Evolutionary conservation across 2,888 invertebrate species (phyloP), one percentile per base, ranked within the genome.

Genomic region (Pollenia amentaria): DNA sequence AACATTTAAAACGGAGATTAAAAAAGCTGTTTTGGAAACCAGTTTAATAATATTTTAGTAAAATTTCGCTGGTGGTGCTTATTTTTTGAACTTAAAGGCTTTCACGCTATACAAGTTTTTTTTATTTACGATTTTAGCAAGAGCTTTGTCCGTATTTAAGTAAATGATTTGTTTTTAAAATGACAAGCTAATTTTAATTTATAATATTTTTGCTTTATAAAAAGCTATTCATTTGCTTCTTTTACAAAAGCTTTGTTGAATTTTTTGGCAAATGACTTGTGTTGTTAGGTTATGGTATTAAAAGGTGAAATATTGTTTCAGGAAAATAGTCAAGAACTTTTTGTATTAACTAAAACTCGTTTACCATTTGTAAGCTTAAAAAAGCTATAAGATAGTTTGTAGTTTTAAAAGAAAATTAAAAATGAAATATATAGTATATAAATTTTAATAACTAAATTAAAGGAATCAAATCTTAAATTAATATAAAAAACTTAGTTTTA

Each of bases 311-410:
- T 9, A 40, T n/a, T n/a, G 16, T 16, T 16, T 40, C 7, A 38
- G 9, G 21, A 9, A 7, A 69, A 53, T 42, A 38, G 21, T 42
- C n/a, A 12, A 62, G 3, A 38, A 12, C 6, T 29, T 12, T 14
- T 18, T 44, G 14, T 2, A 10, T n/a, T 18, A 11, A 18, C 21
- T 42, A 48, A 21, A n/a, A 46, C 67, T 76, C 72, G 29, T 84
- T 55, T 2, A 73, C 16, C 55, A 48, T 73, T 87, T 84, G 86
- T 87, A 87, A 87, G 84, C 86, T 87, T 53, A 21, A 77, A 69
- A 73, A 75, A 78, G 84, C 84, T 87, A 81, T 87, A 84, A 81
- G 84, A 14, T 51, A 72, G 51, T 81, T 80, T 73, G 80, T 87
- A 81, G 67, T 75, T 62, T 46, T 3, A 62, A 75, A 57, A 44